phyloP scores from a whole-genome alignment of 2,888 invertebrate species.

The Mythimna pallens region DNA sequence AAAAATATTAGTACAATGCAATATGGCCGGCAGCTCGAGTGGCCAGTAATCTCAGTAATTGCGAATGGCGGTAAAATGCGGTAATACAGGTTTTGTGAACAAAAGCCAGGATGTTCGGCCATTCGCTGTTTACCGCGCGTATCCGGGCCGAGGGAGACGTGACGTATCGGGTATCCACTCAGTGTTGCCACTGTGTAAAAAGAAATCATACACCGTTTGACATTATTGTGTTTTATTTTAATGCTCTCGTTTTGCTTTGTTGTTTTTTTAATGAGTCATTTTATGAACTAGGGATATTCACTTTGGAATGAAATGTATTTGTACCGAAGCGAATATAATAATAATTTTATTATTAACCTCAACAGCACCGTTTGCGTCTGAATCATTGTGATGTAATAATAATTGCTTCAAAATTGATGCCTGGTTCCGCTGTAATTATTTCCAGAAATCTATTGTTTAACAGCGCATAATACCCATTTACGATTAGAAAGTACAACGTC shows the following conservation, averaged over 20 bases:
- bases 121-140: constrained; percentile 70
- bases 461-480: constrained; percentile 14
- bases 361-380: background rate
- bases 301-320: too few species aligned
- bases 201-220: constrained; percentile 53
- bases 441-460: constrained; percentile 20
- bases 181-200: constrained; percentile 61
- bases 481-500: constrained; percentile 33
- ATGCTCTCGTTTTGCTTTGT: constrained; percentile 30
- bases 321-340: too few species aligned
- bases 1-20: constrained; percentile 40
- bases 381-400: constrained; percentile 25
- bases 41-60: constrained; percentile 52
- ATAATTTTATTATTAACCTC: background rate
- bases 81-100: constrained; percentile 67
- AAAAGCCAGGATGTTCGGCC: constrained; percentile 73
- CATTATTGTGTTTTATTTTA: constrained; percentile 45
- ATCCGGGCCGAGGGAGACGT: constrained; percentile 69
- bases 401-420: constrained; percentile 16
- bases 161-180: constrained; percentile 65
- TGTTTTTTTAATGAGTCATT: background rate
- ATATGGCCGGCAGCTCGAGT: constrained; percentile 25
- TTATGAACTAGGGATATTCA: background rate
- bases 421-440: constrained; percentile 25
- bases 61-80: constrained; percentile 62